Evolutionary conservation across 2,888 invertebrate species (phyloP), one percentile per base, ranked within the genome.

Genomic region (Himalopsyche tibetana): DNA sequence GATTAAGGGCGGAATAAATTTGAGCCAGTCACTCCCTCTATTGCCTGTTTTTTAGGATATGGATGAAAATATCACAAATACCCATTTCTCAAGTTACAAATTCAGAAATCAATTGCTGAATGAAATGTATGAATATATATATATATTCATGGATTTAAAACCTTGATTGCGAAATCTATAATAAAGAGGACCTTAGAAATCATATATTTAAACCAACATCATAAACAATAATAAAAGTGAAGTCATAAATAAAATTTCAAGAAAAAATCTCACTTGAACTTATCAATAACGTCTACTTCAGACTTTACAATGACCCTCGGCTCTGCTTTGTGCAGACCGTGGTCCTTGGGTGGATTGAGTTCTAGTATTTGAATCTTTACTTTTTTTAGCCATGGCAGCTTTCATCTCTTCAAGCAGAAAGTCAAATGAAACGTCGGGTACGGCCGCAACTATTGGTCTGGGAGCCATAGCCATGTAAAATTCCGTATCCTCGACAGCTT

Each of bases 401-500:
- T 74, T 74, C 74, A 74, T 74, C 15, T 74, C 74, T 36, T 74
- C 74, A 36, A 74, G 74, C 36, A 74, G 36, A 12, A 74, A 80
- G 42, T 80, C 51, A n/a, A 80, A 80, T 42, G 42, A 80, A 80
- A 80, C 45, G 11, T 80, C 45, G 0, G 80, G 42, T 19, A 19
- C 80, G 11, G 80, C 11, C 45, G 15, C 80, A 28, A 11, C 74
- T 38, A 74, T 74, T 5, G 74, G 38, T 36, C 74, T 74, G 9
- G 82, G 82, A 51, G 82, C 55, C 82, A 38, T 55, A 36, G 51
- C 38, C 38, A 55, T 11, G 38, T 40, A 82, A 19, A n/a, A 55
- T 8, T 82, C 82, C 28, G 55, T 38, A 45, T 82, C 82, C 38
- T 80, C 80, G 42, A 80, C 80, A 45, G 80, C 15, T 80, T 82